phyloP scores from a whole-genome alignment of 2,888 invertebrate genomes.

The Parthenolecanium corni region DNA sequence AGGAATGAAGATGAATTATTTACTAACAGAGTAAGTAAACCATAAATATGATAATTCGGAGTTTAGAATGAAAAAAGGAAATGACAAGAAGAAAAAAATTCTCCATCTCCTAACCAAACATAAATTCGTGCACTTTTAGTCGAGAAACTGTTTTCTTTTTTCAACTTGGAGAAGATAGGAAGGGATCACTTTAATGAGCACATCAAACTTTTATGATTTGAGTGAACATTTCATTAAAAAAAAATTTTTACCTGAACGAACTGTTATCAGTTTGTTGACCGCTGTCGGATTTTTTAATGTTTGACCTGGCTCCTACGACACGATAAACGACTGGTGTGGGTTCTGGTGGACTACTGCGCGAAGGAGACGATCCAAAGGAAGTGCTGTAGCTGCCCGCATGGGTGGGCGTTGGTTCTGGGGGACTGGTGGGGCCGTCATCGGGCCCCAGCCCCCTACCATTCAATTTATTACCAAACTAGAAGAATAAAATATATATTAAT shows the following conservation, averaged over 20 bases:
- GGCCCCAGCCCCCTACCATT: slow-evolving; percentile 31
- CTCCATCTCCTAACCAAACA: no score
- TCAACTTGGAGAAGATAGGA: neutral
- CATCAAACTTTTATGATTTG: neutral
- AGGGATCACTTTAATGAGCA: no score
- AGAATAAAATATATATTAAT: neutral
- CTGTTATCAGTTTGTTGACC: slow-evolving; percentile 42
- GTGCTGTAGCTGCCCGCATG: slow-evolving; percentile 22
- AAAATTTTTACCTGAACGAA: slow-evolving; percentile 21
- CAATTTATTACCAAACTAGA: slow-evolving; percentile 23
- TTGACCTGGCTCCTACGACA: slow-evolving; percentile 35
- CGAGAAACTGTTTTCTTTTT: no score
- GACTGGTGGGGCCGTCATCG: slow-evolving; percentile 31
- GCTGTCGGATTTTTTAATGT: slow-evolving; percentile 42
- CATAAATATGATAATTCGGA: no score
- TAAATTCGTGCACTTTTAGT: no score
- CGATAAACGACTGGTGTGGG: slow-evolving; percentile 35
- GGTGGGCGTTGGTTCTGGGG: slow-evolving; percentile 31
- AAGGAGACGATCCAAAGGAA: slow-evolving; percentile 2
- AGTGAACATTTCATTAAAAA: neutral
- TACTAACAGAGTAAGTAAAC: no score
- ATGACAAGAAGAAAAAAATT: no score
- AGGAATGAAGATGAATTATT: no score
- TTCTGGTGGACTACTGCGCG: slow-evolving; percentile 33
- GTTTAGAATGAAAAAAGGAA: no score